Base-by-base conservation (phyloP, 2,888 invertebrate genomes). In the Tillus elongatus region DNA sequence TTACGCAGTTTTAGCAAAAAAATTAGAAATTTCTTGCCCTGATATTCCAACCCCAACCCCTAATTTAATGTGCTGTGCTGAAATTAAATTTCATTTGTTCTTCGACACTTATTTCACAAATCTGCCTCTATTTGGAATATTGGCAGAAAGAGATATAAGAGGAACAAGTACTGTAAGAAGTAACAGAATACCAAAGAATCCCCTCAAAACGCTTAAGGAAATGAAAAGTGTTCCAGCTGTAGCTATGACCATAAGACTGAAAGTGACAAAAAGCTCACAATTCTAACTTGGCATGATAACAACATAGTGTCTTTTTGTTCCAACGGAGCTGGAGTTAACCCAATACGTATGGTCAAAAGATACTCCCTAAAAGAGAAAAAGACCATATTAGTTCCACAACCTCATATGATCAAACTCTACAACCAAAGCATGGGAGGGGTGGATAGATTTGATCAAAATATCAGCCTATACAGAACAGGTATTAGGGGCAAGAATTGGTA, bases 401-500 rank as follows among this genome's bases (percentile, higher is more conserved):
- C 51, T 26, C 14, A 44, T 30, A 8, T 49, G 10, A 33, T 50
- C 9, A 39, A 47, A 16, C 13, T 27, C n/a, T 51, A 48, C 35
- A 49, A 51, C 37, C 12, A 30, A 3, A 39, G 46, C 34, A 54
- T 54, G 52, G 52, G 47, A n/a, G 50, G 50, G 10, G 50, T 49
- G 9, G 49, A 54, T 35, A 31, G 47, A 4, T 33, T 39, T 14
- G 53, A 55, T 36, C 48, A 55, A 36, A 55, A 52, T 30, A 45
- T 56, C 3, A 40, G 42, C 33, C 27, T 50, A n/a, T 54, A 54
- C 35, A 32, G 52, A 28, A 33, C 43, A 16, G 29, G 41, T 1
- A 48, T 51, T 4, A 41, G 51, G 13, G 51, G 54, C 10, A 54
- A 53, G 39, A 56, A 54, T 32, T 53, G 51, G 49, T 54, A 56